Evolutionary conservation across 1,140 invertebrate genomes (phyloP).

Genomic region (Bradysia coprophila): DNA sequence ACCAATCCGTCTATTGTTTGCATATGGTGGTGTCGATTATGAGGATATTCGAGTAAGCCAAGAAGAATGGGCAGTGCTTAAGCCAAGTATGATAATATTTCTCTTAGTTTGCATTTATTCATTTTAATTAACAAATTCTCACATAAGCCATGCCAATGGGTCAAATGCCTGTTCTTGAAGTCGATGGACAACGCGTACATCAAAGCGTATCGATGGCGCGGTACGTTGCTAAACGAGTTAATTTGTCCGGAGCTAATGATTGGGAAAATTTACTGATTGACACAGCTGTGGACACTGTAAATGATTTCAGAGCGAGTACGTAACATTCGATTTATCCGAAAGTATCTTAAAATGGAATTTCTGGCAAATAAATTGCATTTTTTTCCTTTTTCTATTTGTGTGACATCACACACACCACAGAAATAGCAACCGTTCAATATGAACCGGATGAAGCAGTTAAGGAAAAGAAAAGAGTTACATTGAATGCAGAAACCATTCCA

Average conservation of each 20-base stretch:
- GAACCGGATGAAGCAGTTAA: constrained; percentile 28
- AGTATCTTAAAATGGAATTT: not conserved
- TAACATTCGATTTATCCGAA: no score
- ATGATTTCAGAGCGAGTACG: constrained; percentile 29
- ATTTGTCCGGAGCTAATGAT: constrained; percentile 39
- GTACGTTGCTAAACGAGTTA: constrained; percentile 45
- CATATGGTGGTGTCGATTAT: constrained; percentile 39
- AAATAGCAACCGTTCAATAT: constrained; percentile 28
- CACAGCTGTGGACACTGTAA: constrained; percentile 38
- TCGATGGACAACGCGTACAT: constrained; percentile 44
- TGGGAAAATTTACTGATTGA: constrained; percentile 46
- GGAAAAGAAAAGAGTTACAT: constrained; percentile 24
- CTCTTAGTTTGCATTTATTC: no score
- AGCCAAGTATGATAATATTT: constrained; percentile 24
- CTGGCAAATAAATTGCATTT: constrained; percentile 7
- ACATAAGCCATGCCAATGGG: constrained; percentile 59
- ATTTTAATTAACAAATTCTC: no score
- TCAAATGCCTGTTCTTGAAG: constrained; percentile 51
- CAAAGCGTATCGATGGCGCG: constrained; percentile 52
- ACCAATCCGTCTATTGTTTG: constrained; percentile 42
- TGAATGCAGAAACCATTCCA: constrained; percentile 30
- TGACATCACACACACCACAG: no score
- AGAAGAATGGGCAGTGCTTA: constrained; percentile 25
- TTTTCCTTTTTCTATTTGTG: constrained; percentile 11
- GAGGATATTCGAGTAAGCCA: constrained; percentile 38